phyloP scores from a whole-genome alignment of 2,797 vertebrate species.

The Esox lucius region DNA sequence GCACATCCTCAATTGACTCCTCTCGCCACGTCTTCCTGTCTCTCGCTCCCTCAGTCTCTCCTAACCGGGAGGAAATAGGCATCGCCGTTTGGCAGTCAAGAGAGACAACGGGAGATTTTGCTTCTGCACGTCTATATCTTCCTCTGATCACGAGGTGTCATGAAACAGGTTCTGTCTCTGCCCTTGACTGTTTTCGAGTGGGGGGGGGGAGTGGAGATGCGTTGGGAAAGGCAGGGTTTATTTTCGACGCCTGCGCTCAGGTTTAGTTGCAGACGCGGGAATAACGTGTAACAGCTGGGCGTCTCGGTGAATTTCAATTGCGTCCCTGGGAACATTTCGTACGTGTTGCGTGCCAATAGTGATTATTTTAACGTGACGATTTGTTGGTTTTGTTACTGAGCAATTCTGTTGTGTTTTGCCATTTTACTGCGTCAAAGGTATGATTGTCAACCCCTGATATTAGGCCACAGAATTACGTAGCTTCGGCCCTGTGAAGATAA shows the following conservation, averaged over 20 bases:
- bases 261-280: background rate
- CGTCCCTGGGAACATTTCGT: background rate
- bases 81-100: slow-evolving; percentile 5
- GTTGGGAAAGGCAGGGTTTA: background rate
- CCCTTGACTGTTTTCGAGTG: background rate
- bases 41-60: slow-evolving; percentile 7
- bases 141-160: slow-evolving; percentile 1
- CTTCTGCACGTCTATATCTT: slow-evolving; percentile 7
- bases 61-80: slow-evolving; percentile 8
- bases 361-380: background rate
- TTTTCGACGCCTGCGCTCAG: background rate
- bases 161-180: background rate
- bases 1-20: slow-evolving; percentile 11
- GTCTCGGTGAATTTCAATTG: background rate
- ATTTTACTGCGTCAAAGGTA: background rate
- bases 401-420: background rate
- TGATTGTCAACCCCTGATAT: background rate
- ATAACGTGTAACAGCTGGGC: background rate
- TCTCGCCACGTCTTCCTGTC: background rate
- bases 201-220: background rate
- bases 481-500: no score
- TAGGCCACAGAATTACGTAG: background rate
- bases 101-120: slow-evolving; percentile 18
- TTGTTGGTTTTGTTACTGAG: background rate
- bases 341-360: background rate